Conservation (phyloP, 2,888 invertebrate genomes). For the Agrochola lota region DNA sequence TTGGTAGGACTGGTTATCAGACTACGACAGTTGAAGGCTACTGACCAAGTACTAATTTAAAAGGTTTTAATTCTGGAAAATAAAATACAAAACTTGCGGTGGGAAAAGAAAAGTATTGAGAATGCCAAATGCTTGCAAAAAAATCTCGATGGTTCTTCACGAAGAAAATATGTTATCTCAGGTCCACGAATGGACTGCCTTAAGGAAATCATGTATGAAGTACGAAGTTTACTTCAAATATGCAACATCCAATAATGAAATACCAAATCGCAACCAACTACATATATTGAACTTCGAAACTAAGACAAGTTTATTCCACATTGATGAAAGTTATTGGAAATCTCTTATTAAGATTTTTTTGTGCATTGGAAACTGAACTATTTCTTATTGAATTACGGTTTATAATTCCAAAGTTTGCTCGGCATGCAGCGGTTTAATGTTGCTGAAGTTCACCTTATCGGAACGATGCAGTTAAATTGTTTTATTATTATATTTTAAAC, state of each 20-base stretch:
- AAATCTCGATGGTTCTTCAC: background rate
- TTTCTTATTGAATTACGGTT: background rate
- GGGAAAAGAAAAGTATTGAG: no score
- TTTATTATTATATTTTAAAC: background rate
- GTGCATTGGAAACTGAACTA: slow-evolving; percentile 15
- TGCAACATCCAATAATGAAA: background rate
- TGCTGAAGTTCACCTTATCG: background rate
- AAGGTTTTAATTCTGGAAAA: background rate
- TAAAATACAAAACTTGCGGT: background rate
- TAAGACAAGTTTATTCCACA: background rate
- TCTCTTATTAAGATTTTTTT: background rate
- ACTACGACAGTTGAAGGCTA: background rate
- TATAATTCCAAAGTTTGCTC: background rate
- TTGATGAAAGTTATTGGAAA: background rate
- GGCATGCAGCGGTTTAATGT: background rate
- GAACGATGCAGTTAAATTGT: background rate
- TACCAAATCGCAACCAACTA: background rate
- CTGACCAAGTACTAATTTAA: background rate
- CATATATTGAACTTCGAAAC: background rate
- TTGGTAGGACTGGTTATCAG: no score
- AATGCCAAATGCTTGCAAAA: background rate
- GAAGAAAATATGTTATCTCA: background rate
- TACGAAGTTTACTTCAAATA: background rate
- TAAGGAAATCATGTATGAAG: background rate
- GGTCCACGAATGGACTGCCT: background rate